phyloP scores from a whole-genome alignment of 2,113 vertebrate genomes.

The Fregata magnificens region DNA sequence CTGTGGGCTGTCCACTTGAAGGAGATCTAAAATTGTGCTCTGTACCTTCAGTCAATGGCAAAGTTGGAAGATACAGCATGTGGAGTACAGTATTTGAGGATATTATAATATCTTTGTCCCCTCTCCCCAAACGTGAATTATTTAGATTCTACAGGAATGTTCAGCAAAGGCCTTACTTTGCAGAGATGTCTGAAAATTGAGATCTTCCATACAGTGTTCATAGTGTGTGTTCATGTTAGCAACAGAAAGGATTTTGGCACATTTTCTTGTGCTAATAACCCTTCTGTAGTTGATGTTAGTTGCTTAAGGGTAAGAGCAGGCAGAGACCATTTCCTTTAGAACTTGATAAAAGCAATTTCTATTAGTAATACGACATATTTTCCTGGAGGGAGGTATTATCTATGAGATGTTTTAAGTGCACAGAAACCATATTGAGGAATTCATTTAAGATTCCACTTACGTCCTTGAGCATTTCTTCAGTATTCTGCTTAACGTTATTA shows the following conservation, averaged over 20 bases:
- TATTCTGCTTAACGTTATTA: background rate
- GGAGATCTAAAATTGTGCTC: background rate
- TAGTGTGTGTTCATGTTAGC: background rate
- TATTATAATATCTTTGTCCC: background rate
- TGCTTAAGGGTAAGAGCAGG: background rate
- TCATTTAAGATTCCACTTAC: background rate
- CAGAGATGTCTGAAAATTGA: background rate
- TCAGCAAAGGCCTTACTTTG: background rate
- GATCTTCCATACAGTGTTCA: background rate
- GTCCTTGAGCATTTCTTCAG: background rate
- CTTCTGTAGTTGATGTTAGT: background rate
- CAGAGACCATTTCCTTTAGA: background rate
- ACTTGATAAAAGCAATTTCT: background rate
- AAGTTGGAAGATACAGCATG: background rate
- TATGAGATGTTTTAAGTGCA: background rate
- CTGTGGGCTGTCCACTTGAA: background rate
- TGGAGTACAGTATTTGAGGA: background rate
- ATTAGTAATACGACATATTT: background rate
- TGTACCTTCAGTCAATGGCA: background rate
- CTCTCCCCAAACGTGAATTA: background rate
- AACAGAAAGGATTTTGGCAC: background rate
- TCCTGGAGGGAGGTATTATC: background rate
- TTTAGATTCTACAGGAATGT: background rate
- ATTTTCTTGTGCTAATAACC: background rate
- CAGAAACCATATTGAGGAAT: background rate